A percentile compares a stretch with the other conserved stretches of the same genome.
phyloP scores from a whole-genome alignment of 2,113 vertebrate species.

The Coryphaenoides rupestris region DNA sequence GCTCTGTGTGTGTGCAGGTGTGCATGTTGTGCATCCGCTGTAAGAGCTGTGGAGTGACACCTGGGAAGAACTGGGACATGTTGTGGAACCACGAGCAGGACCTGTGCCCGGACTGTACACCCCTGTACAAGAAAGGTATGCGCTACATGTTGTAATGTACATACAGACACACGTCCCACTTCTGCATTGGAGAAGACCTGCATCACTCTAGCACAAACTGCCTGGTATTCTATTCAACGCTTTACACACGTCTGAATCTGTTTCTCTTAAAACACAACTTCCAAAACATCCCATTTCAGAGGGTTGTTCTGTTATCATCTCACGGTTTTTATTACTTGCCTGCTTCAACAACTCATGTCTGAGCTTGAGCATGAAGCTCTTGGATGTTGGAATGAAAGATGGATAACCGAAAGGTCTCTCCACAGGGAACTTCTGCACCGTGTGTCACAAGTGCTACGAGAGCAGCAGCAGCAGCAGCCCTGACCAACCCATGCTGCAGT shows the following conservation, averaged over 20 bases:
- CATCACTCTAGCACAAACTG: too few species aligned
- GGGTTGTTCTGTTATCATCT: not conserved
- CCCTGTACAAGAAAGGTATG: constrained; percentile 81
- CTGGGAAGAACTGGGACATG: constrained; percentile 81
- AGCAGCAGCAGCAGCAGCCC: constrained; percentile 73
- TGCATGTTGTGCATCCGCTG: constrained; percentile 89
- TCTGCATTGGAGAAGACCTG: too few species aligned
- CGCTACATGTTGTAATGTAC: not conserved
- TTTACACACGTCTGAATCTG: not conserved
- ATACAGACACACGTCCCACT: not conserved
- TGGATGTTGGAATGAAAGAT: too few species aligned
- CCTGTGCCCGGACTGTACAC: constrained; percentile 82
- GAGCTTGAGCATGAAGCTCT: not conserved
- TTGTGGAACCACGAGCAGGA: constrained; percentile 81
- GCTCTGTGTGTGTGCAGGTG: constrained; percentile 63
- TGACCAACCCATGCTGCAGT: constrained; percentile 83
- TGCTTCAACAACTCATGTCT: constrained; percentile 1
- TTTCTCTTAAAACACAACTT: not conserved
- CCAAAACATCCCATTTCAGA: not conserved
- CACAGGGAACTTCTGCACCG: constrained; percentile 83
- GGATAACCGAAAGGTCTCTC: not conserved
- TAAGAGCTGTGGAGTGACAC: constrained; percentile 85
- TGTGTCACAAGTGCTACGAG: constrained; percentile 84
- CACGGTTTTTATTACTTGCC: too few species aligned
- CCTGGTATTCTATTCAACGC: too few species aligned